Conservation (phyloP, 2,888 invertebrate species). For the Eilema griseolum region DNA sequence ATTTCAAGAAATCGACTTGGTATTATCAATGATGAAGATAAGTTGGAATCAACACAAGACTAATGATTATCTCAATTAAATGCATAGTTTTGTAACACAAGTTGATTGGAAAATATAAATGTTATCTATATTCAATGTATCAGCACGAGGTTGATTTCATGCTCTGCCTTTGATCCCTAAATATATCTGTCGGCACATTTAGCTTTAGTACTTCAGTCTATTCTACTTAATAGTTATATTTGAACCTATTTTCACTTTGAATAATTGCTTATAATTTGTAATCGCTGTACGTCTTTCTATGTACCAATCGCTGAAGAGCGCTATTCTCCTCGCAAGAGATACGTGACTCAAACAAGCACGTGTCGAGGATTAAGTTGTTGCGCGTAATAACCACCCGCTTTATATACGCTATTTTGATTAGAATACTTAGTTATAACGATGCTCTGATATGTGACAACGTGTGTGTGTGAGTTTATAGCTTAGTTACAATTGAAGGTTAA, state of each 20-base stretch:
- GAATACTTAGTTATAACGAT: slow-evolving; percentile 59
- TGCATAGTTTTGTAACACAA: no score
- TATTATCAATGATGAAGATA: background rate
- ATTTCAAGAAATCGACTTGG: background rate
- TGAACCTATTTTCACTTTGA: no score
- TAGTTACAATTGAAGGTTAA: slow-evolving; percentile 15
- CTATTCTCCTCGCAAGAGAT: slow-evolving; percentile 65
- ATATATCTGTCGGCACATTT: no score
- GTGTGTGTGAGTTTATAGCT: slow-evolving; percentile 23
- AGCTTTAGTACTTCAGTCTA: no score
- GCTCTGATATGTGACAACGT: slow-evolving; percentile 35
- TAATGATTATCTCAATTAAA: no score
- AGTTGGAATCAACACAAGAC: no score
- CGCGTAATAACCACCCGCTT: slow-evolving; percentile 69
- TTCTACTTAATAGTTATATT: no score
- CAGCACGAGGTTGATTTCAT: no score
- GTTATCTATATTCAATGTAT: no score
- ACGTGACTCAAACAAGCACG: slow-evolving; percentile 76
- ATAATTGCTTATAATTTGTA: background rate
- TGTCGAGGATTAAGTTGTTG: slow-evolving; percentile 75
- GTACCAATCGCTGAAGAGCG: slow-evolving; percentile 37
- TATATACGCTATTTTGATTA: slow-evolving; percentile 71
- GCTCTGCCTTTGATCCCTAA: no score
- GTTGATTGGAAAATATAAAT: no score
- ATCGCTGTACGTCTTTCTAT: slow-evolving; percentile 33